Evolutionary conservation across 1,140 invertebrate genomes (phyloP).

Genomic region (Anoplophora glabripennis): DNA sequence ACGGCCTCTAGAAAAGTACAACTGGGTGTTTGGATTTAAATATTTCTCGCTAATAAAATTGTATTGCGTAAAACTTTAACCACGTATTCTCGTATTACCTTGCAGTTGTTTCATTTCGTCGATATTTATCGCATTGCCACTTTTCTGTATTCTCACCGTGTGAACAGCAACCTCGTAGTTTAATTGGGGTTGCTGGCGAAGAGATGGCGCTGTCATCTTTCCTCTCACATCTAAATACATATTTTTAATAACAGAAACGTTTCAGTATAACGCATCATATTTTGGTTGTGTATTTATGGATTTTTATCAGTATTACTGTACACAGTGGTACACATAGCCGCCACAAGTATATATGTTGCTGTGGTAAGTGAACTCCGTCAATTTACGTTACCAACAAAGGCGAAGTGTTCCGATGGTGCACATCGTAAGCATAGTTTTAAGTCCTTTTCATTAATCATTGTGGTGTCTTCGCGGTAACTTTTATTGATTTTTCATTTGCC

Average conservation of each 20-base stretch:
- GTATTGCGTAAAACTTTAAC: neutral
- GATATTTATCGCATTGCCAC: slow-evolving; percentile 35
- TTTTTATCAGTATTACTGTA: too few relatives aligned
- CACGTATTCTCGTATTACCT: slow-evolving; percentile 12
- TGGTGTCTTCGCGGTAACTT: too few relatives aligned
- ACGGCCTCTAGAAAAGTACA: slow-evolving; percentile 24
- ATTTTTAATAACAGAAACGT: neutral
- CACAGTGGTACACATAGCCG: too few relatives aligned
- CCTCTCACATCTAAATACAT: slow-evolving; percentile 15
- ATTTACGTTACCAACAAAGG: too few relatives aligned
- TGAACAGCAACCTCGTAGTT: slow-evolving; percentile 38
- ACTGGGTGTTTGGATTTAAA: neutral
- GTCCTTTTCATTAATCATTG: too few relatives aligned
- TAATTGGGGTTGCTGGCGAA: neutral
- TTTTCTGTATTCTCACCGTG: slow-evolving; percentile 35
- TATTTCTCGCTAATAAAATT: neutral
- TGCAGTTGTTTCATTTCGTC: slow-evolving; percentile 33
- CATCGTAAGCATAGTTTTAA: too few relatives aligned
- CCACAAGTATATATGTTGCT: too few relatives aligned
- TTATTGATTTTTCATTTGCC: too few relatives aligned
- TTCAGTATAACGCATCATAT: too few relatives aligned
- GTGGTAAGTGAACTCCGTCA: too few relatives aligned
- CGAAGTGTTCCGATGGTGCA: too few relatives aligned
- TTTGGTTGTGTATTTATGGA: too few relatives aligned
- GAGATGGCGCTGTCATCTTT: slow-evolving; percentile 11